These are phyloP conservation scores for Enteromius fasciolatus DNA, from an alignment of 2,797 vertebrate genomes.

Conservation along the genomic window DNA sequence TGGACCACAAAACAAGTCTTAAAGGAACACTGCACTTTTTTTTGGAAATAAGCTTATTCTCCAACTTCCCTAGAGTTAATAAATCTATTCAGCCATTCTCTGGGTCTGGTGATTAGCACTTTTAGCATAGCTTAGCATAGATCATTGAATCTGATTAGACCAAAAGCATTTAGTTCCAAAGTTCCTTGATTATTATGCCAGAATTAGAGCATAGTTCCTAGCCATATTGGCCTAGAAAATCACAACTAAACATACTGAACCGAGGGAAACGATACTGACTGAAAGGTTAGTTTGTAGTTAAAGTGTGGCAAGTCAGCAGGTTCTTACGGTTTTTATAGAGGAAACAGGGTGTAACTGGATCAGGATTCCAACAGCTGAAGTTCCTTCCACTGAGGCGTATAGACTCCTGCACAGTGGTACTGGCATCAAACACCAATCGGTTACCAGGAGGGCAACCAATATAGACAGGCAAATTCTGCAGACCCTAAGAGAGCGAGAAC, in stretches of 20 bases:
- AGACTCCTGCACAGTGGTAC: neutral
- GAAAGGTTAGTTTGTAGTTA: neutral
- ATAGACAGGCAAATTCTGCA: conserved; percentile 2
- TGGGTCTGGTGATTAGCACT: no score
- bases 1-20: no score
- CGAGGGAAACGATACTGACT: neutral
- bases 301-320: neutral
- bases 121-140: no score
- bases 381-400: neutral
- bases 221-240: no score
- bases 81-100: no score
- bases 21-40: no score
- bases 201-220: no score
- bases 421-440: neutral
- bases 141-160: no score
- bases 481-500: neutral
- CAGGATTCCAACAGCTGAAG: neutral
- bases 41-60: no score
- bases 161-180: no score
- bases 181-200: no score
- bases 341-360: neutral
- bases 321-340: neutral
- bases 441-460: neutral
- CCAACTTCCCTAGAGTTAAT: no score
- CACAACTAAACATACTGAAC: neutral